phyloP scores from a whole-genome alignment of 2,113 vertebrate species.

The Neomonachus schauinslandi region DNA sequence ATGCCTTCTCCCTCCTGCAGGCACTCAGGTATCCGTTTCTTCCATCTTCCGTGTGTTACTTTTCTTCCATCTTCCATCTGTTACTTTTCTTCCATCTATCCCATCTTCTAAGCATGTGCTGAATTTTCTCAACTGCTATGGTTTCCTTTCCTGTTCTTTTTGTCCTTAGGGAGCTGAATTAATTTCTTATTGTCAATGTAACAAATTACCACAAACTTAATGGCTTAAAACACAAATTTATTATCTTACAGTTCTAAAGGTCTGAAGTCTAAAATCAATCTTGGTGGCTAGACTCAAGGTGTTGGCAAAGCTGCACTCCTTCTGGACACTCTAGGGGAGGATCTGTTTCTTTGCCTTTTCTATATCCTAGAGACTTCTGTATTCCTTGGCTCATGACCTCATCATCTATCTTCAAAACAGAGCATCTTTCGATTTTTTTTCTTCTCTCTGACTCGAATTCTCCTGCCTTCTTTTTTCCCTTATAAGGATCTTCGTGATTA shows the following conservation, averaged over 20 bases:
- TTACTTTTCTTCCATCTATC: not conserved
- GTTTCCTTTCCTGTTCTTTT: not conserved
- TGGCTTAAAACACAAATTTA: constrained; percentile 20
- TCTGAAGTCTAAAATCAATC: not conserved
- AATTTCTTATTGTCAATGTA: not conserved
- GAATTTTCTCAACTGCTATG: not conserved
- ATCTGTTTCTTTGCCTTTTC: constrained; percentile 4
- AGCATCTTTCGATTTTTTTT: not conserved
- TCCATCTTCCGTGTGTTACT: not conserved
- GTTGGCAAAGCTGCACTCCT: not conserved
- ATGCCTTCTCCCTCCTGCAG: not conserved
- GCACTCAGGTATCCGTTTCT: not conserved
- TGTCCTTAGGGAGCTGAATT: not conserved
- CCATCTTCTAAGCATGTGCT: not conserved
- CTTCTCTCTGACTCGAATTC: not conserved
- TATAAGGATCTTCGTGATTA: not conserved
- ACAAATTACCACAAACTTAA: not conserved
- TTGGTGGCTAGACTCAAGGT: constrained; percentile 26
- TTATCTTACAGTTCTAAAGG: not conserved
- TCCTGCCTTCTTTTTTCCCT: not conserved
- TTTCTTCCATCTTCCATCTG: not conserved
- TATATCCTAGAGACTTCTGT: not conserved
- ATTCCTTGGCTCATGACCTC: not conserved
- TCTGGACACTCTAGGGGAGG: not conserved
- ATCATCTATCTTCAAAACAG: not conserved